These are phyloP conservation scores for Peucedramus taeniatus DNA, from an alignment of 2,113 vertebrate species.

Conservation along the genomic window DNA sequence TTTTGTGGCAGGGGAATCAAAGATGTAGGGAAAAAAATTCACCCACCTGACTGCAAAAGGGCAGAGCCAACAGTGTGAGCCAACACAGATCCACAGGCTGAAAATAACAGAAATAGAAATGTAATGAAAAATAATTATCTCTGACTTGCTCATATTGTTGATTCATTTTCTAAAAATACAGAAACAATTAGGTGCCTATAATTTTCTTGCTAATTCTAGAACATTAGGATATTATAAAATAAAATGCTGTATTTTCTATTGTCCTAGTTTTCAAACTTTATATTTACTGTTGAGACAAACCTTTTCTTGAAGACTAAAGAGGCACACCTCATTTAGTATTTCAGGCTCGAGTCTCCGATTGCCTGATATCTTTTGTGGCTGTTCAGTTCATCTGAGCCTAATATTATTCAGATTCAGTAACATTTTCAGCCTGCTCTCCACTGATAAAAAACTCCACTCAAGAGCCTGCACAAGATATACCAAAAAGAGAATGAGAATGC, in stretches of 20 bases:
- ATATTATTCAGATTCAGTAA: neutral
- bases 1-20: constrained; percentile 23
- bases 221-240: neutral
- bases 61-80: neutral
- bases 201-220: neutral
- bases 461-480: neutral
- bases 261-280: neutral
- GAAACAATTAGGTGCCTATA: neutral
- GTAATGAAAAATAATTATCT: neutral
- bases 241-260: neutral
- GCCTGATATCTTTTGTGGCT: neutral
- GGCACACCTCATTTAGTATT: neutral
- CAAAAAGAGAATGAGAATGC: neutral
- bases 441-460: neutral
- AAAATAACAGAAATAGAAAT: neutral
- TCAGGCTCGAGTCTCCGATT: neutral
- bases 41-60: neutral
- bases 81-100: neutral
- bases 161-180: neutral
- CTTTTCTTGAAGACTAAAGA: neutral
- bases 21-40: neutral
- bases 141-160: neutral
- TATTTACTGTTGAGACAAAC: neutral
- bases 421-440: neutral
- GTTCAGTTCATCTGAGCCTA: neutral